These are phyloP conservation scores for Muricea muricata DNA, from an alignment of 92 coral and sea anemone genomes.

Conservation along the genomic window DNA sequence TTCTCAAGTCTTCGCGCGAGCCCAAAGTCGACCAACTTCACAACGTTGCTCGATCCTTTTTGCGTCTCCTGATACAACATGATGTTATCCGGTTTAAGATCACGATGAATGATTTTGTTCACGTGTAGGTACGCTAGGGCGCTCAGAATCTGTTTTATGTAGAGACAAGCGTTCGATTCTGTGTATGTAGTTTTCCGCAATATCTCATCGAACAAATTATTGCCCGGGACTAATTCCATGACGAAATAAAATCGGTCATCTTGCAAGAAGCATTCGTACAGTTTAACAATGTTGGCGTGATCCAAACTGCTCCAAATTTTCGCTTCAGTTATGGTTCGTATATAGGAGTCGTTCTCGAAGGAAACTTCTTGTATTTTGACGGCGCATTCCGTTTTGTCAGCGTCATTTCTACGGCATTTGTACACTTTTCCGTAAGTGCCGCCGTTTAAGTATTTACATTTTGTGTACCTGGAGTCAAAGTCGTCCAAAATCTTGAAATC, in stretches of 20 bases:
- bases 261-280: conserved; percentile 65
- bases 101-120: conserved; percentile 85
- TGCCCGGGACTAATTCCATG: conserved; percentile 76
- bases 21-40: conserved; percentile 94
- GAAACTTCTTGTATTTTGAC: conserved; percentile 33
- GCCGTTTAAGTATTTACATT: conserved; percentile 2
- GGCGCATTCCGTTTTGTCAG: conserved; percentile 13
- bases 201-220: conserved; percentile 80
- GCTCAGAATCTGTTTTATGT: conserved; percentile 74
- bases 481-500: neutral
- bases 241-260: conserved; percentile 58
- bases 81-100: conserved; percentile 94
- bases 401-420: conserved; percentile 36
- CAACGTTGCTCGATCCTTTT: conserved; percentile 34
- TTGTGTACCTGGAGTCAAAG: conserved; percentile 24
- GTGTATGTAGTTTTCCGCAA: conserved; percentile 61
- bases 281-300: conserved; percentile 82
- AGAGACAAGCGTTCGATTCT: conserved; percentile 69
- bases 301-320: conserved; percentile 74
- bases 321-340: conserved; percentile 55
- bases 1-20: conserved; percentile 68
- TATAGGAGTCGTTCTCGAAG: conserved; percentile 4
- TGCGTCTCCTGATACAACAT: conserved; percentile 68
- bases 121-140: conserved; percentile 88
- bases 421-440: conserved; percentile 40